These are phyloP conservation scores for Sycophaga agraensis DNA, from an alignment of 1,140 invertebrate species.

Conservation along the genomic window DNA sequence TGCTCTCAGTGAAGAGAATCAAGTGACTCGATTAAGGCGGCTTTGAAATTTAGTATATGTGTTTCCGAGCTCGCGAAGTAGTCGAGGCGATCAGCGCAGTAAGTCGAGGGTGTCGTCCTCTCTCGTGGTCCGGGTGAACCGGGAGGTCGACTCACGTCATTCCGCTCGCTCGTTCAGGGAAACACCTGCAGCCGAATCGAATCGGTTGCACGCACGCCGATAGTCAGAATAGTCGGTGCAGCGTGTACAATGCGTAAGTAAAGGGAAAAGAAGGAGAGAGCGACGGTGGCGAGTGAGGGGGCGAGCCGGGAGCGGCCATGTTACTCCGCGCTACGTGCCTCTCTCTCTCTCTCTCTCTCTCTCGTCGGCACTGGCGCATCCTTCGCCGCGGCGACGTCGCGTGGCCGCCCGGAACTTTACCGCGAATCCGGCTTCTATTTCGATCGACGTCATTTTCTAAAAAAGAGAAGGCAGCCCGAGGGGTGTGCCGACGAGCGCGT, in stretches of 20 bases:
- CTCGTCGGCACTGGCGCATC: not conserved
- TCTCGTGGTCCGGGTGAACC: not conserved
- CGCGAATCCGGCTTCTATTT: too few species aligned
- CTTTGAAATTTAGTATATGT: too few species aligned
- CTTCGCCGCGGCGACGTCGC: too few species aligned
- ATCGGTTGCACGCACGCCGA: too few species aligned
- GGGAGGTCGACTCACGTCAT: not conserved
- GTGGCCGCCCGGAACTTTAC: too few species aligned
- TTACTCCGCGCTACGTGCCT: slow-evolving; percentile 4
- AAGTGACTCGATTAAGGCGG: not conserved
- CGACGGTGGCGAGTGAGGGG: not conserved
- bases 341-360: not conserved
- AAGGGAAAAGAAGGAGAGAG: not conserved
- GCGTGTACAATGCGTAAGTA: not conserved
- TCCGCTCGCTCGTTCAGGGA: not conserved
- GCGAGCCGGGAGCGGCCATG: slow-evolving; percentile 9
- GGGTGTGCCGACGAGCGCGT: too few species aligned
- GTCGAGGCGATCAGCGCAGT: too few species aligned
- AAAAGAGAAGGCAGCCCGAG: not conserved
- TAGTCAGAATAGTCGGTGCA: too few species aligned
- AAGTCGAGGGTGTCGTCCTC: not conserved
- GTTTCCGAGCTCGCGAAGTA: too few species aligned
- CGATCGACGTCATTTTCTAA: too few species aligned
- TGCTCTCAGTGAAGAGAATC: not conserved
- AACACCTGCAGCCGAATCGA: not conserved